Percentiles rank a stretch among this genome's conserved stretches.
phyloP scores from a whole-genome alignment of 2,797 vertebrate species.

The Sebastiscus tertius region DNA sequence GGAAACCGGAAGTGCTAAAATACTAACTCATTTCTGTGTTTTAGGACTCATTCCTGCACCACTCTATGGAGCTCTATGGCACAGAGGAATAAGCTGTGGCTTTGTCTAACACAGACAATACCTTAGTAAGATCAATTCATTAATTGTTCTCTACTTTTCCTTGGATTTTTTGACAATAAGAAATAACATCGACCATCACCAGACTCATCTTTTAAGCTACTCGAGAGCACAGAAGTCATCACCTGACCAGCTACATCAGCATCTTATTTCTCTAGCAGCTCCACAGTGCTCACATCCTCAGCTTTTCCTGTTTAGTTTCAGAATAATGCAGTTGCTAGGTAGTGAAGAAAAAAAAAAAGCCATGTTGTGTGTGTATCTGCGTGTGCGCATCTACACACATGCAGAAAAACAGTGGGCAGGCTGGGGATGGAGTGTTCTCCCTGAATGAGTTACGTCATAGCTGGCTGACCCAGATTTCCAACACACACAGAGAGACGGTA shows the following conservation, averaged over 20 bases:
- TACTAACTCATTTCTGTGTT: too few relatives aligned
- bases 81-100: not conserved
- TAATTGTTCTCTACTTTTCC: not conserved
- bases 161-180: not conserved
- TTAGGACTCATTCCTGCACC: too few relatives aligned
- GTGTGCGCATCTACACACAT: not conserved
- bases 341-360: not conserved
- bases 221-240: not conserved
- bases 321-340: slow-evolving; percentile 48
- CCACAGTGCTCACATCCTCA: slow-evolving; percentile 25
- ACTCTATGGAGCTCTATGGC: not conserved
- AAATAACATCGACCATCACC: not conserved
- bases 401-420: slow-evolving; percentile 5
- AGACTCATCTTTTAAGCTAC: not conserved
- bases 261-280: slow-evolving; percentile 54
- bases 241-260: slow-evolving; percentile 26
- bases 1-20: too few relatives aligned
- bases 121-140: not conserved
- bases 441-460: slow-evolving; percentile 38
- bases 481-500: not conserved
- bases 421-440: slow-evolving; percentile 25
- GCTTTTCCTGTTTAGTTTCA: slow-evolving; percentile 54
- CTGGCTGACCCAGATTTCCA: slow-evolving; percentile 59
- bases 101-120: not conserved
- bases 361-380: not conserved